Evolutionary conservation across 1,140 invertebrate genomes (phyloP), one percentile per base, ranked within the genome.

Genomic region (Cheumatopsyche charites): DNA sequence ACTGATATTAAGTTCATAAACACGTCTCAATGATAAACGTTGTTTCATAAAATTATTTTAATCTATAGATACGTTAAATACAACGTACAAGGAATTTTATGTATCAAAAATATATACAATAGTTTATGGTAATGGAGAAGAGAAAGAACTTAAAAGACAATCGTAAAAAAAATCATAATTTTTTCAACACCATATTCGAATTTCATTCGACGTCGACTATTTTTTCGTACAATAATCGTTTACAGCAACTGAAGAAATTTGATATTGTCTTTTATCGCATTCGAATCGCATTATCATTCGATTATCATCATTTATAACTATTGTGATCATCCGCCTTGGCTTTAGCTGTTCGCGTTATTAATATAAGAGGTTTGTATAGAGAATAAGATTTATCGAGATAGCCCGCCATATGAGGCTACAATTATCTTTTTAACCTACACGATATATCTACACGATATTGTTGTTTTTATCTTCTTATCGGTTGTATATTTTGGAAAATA

Each of bases 341-440:
- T 17, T 36, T 15, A 5, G 26, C 7, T n/a, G 23, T 45, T 41
- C 47, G 25, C 21, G 66, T 68, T 68, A 68, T 68, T 68, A 68
- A 68, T 68, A 68, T 68, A 55, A 68, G 66, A 68, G 47, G 25
- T 68, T 47, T 68, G 66, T 68, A 68, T 68, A 47, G 25, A 52
- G 66, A 68, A 68, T 68, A 68, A 68, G 66, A 68, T 68, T 68
- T 68, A 68, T 68, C 45, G 66, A 68, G 66, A 68, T 68, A 68
- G 66, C 66, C 49, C 49, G 49, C 66, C 66, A 68, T 68, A 68
- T 68, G 66, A 68, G 66, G 66, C 66, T 68, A 68, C 66, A 68
- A 68, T 68, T 68, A 68, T 68, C 66, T 68, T 68, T 68, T 68
- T 68, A 68, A 68, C 66, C 47, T 55, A 55, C 66, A 68, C 66